A percentile compares a stretch with the other conserved stretches of the same genome.
Conservation (phyloP, 2,888 invertebrate species). For the Deilephila elpenor region DNA sequence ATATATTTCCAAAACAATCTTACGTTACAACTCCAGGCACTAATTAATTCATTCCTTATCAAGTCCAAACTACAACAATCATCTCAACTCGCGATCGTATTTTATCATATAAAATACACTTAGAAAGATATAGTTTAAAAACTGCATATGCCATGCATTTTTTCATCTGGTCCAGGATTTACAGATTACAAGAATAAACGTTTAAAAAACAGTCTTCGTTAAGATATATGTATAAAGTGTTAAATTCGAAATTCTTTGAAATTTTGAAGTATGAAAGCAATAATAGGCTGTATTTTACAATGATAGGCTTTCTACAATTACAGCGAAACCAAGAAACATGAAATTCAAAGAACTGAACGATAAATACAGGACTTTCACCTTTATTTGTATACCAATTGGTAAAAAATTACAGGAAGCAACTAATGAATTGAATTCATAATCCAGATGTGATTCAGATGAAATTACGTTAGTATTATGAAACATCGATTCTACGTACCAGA, state of each 20-base stretch:
- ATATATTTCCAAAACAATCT: not conserved
- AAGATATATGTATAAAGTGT: constrained; percentile 5
- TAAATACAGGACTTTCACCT: too few species aligned
- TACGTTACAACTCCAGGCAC: not conserved
- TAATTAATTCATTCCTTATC: constrained; percentile 3
- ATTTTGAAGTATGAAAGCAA: not conserved
- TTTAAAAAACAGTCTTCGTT: constrained; percentile 4
- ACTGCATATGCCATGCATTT: too few species aligned
- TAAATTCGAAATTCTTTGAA: not conserved
- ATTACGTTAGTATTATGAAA: too few species aligned
- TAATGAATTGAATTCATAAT: too few species aligned
- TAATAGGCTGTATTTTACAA: not conserved
- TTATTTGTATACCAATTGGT: too few species aligned
- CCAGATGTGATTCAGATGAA: too few species aligned
- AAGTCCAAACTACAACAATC: constrained; percentile 14
- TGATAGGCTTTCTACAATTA: not conserved
- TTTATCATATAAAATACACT: too few species aligned
- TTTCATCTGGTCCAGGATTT: not conserved
- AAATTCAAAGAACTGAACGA: too few species aligned
- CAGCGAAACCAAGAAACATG: too few species aligned
- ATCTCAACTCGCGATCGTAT: not conserved
- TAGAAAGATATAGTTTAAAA: too few species aligned
- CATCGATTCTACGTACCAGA: too few species aligned
- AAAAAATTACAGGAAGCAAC: too few species aligned
- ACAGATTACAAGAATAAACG: not conserved